Evolutionary conservation across 2,888 invertebrate species (phyloP).

Genomic region (Drosophila sordidula): DNA sequence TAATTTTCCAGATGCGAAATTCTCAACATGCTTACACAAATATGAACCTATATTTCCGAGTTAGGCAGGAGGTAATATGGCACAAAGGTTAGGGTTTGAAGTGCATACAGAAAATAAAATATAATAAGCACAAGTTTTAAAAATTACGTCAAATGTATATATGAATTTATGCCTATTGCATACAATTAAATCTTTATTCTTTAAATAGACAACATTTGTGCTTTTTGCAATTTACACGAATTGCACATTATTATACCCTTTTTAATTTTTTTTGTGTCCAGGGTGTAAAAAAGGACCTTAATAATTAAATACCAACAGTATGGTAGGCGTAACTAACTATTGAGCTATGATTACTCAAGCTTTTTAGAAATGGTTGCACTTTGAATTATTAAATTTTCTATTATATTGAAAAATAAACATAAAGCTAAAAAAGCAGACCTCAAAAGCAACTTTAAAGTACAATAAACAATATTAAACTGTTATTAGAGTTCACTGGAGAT

Average conservation of each 20-base stretch:
- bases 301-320: slow-evolving; percentile 8
- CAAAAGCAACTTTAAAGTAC: too few relatives aligned
- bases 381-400: background rate
- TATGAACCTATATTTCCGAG: background rate
- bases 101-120: too few relatives aligned
- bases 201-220: too few relatives aligned
- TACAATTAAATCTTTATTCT: too few relatives aligned
- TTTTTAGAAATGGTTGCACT: background rate
- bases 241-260: background rate
- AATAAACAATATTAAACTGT: too few relatives aligned
- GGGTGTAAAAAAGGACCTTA: slow-evolving; percentile 6
- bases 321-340: background rate
- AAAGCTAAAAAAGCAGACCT: too few relatives aligned
- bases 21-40: slow-evolving; percentile 25
- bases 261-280: background rate
- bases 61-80: background rate
- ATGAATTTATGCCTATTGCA: too few relatives aligned
- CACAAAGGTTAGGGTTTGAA: too few relatives aligned
- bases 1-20: slow-evolving; percentile 29
- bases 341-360: slow-evolving; percentile 1
- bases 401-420: background rate
- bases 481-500: too few relatives aligned
- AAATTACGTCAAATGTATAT: too few relatives aligned
- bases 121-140: too few relatives aligned
- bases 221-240: too few relatives aligned